Conservation (phyloP, 2,113 vertebrate genomes). For the Hymenochirus boettgeri region DNA sequence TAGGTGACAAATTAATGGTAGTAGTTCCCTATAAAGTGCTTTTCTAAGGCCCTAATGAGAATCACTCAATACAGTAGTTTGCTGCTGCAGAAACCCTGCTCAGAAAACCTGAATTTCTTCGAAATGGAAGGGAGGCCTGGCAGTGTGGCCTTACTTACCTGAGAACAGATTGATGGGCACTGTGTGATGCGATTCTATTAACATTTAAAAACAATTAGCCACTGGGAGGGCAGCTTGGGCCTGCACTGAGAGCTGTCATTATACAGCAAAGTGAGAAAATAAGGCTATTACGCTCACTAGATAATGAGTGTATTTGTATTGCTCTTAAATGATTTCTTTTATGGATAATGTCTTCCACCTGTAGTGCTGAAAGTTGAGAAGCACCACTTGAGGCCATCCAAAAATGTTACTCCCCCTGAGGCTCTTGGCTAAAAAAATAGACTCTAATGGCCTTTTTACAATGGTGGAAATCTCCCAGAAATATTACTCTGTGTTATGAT, state of each 20-base stretch:
- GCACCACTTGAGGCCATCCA: constrained; percentile 27
- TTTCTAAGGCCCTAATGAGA: constrained; percentile 22
- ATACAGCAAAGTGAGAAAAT: constrained; percentile 38
- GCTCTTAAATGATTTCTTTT: constrained; percentile 40
- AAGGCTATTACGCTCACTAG: constrained; percentile 35
- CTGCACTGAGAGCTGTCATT: constrained; percentile 40
- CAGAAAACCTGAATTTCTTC: constrained; percentile 13
- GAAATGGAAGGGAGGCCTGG: constrained; percentile 7
- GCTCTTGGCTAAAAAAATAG: constrained; percentile 34
- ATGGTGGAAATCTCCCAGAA: constrained; percentile 15
- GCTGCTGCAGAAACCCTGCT: constrained; percentile 9
- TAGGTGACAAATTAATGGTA: constrained; percentile 4
- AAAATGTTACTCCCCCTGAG: constrained; percentile 35
- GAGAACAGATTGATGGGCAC: constrained; percentile 38
- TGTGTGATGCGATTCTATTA: constrained; percentile 39
- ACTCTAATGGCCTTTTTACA: constrained; percentile 24
- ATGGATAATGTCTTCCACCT: constrained; percentile 38
- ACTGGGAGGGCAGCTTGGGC: constrained; percentile 39
- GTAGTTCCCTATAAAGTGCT: neutral
- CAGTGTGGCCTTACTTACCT: constrained; percentile 31
- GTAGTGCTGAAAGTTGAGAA: constrained; percentile 30
- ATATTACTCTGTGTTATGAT: constrained; percentile 4
- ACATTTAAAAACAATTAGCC: constrained; percentile 42
- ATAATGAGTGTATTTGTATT: constrained; percentile 37
- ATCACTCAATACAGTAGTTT: neutral